phyloP scores from a whole-genome alignment of 1,140 invertebrate species.

The Myzus persicae region DNA sequence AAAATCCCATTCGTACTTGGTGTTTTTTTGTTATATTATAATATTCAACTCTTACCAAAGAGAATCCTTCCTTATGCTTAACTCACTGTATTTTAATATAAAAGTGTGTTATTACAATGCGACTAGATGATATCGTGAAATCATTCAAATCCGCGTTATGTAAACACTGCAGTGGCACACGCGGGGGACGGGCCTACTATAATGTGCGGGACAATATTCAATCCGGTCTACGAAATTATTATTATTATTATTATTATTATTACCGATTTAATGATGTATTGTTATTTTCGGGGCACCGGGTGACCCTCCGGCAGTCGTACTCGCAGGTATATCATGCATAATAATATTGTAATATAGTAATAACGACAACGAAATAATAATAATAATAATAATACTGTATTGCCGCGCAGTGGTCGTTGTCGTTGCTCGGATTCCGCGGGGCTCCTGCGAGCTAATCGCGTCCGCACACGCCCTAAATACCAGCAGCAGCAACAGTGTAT shows the following conservation, averaged over 20 bases:
- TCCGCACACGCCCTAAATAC: conserved; percentile 34
- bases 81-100: neutral
- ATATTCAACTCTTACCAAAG: neutral
- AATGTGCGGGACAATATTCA: neutral
- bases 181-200: neutral
- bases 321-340: neutral
- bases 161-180: neutral
- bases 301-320: conserved; percentile 12
- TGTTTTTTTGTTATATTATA: neutral
- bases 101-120: neutral
- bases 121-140: conserved; percentile 40
- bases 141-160: conserved; percentile 46
- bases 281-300: conserved; percentile 29
- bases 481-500: neutral
- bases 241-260: neutral
- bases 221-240: neutral
- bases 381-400: neutral
- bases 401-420: neutral
- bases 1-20: neutral
- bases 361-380: neutral
- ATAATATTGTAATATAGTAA: neutral
- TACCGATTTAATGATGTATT: conserved; percentile 45
- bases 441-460: conserved; percentile 11
- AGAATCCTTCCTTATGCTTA: neutral
- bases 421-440: conserved; percentile 10